These are phyloP conservation scores for Heterodera carotae DNA, from an alignment of 1,140 invertebrate genomes.

Conservation along the genomic window DNA sequence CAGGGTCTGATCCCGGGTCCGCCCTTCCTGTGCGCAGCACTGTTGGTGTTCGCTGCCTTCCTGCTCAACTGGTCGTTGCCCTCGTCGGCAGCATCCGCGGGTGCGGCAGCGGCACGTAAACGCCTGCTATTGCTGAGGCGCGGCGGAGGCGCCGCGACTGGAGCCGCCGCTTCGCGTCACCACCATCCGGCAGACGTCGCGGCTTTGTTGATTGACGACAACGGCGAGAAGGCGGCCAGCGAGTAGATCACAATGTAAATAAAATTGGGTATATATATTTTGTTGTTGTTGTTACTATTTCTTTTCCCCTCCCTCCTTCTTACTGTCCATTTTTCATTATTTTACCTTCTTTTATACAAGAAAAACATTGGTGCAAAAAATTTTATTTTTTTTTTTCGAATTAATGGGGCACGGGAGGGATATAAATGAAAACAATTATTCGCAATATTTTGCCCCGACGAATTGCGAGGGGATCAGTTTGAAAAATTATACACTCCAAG, in stretches of 20 bases:
- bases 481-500: too few species aligned
- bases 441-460: too few species aligned
- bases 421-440: too few species aligned
- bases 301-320: not conserved
- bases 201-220: slow-evolving; percentile 24
- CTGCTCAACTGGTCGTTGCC: slow-evolving; percentile 71
- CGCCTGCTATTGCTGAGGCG: slow-evolving; percentile 23
- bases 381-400: too few species aligned
- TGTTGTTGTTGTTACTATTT: not conserved
- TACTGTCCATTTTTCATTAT: not conserved
- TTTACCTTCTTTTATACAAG: too few species aligned
- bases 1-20: slow-evolving; percentile 88
- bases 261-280: not conserved
- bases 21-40: slow-evolving; percentile 96
- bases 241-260: slow-evolving; percentile 5
- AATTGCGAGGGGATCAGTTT: too few species aligned
- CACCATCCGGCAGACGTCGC: not conserved
- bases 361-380: too few species aligned
- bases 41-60: slow-evolving; percentile 91
- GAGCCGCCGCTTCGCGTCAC: not conserved
- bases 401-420: too few species aligned
- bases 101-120: slow-evolving; percentile 33
- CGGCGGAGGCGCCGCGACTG: slow-evolving; percentile 1
- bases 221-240: slow-evolving; percentile 13
- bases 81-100: too few species aligned